A percentile compares a stretch with the other conserved stretches of the same genome.
These are phyloP conservation scores for Saccostrea glomerata DNA, from an alignment of 1,140 invertebrate species.

Conservation along the genomic window DNA sequence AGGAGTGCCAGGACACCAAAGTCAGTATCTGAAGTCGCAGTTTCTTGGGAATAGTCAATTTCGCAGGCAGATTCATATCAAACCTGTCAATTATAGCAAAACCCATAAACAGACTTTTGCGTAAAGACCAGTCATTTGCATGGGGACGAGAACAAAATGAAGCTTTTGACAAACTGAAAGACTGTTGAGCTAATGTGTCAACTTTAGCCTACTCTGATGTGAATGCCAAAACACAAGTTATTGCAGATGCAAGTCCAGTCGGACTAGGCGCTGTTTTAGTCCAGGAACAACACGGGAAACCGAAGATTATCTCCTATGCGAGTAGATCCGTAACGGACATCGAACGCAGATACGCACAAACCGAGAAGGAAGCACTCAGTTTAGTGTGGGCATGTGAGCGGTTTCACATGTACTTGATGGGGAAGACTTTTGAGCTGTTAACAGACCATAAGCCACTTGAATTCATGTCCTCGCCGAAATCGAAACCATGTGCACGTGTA, in stretches of 20 bases:
- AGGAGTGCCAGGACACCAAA: slow-evolving; percentile 35
- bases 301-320: no score
- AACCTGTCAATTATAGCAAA: slow-evolving; percentile 12
- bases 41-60: slow-evolving; percentile 50
- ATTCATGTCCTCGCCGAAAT: no score
- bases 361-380: no score
- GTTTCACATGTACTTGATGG: no score
- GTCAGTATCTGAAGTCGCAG: slow-evolving; percentile 23
- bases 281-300: slow-evolving; percentile 39
- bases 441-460: no score
- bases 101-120: slow-evolving; percentile 7
- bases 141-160: slow-evolving; percentile 38
- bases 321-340: no score
- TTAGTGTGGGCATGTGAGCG: no score
- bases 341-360: no score
- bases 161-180: slow-evolving; percentile 20
- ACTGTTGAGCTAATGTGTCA: neutral
- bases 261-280: slow-evolving; percentile 49
- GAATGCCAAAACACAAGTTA: slow-evolving; percentile 26
- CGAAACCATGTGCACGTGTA: no score
- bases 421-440: no score
- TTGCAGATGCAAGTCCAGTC: slow-evolving; percentile 50
- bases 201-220: slow-evolving; percentile 31
- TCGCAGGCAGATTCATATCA: slow-evolving; percentile 47
- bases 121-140: neutral